Evolutionary conservation across 2,797 vertebrate species (phyloP).

Genomic region (Phoxinus dragarum): DNA sequence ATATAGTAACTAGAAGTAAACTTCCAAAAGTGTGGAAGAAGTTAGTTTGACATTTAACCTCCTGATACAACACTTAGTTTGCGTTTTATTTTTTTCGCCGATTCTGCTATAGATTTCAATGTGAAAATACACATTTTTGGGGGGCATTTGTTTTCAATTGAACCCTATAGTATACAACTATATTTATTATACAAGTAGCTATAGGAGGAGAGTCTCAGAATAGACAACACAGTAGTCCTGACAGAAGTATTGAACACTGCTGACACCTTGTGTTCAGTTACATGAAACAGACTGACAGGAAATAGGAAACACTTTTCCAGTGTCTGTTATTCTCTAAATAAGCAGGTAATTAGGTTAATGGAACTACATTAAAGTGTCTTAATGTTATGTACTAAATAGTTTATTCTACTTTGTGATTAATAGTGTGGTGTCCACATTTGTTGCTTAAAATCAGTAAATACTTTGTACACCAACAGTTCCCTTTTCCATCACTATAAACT

Average conservation of each 20-base stretch:
- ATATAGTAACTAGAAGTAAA: not conserved
- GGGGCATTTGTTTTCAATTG: not conserved
- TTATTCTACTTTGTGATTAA: not conserved
- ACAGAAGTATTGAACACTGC: not conserved
- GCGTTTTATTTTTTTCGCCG: too few species aligned
- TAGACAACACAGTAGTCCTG: not conserved
- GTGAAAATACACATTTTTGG: not conserved
- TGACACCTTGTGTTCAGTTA: constrained; percentile 35
- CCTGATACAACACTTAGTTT: not conserved
- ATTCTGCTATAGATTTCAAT: not conserved
- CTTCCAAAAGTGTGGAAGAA: not conserved
- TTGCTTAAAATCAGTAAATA: not conserved
- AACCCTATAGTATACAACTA: not conserved
- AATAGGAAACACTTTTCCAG: not conserved
- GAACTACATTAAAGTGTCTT: not conserved
- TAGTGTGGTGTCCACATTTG: not conserved
- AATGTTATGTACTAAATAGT: not conserved
- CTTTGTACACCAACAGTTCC: not conserved
- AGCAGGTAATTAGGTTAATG: not conserved
- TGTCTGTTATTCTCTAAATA: not conserved
- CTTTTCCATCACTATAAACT: not conserved
- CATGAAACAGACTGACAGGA: not conserved
- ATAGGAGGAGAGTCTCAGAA: not conserved
- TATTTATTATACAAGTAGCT: not conserved
- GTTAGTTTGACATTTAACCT: not conserved